A percentile compares a stretch with the other conserved stretches of the same genome.
Conservation (phyloP, 2,113 vertebrate species). For the Geothlypis trichas region DNA sequence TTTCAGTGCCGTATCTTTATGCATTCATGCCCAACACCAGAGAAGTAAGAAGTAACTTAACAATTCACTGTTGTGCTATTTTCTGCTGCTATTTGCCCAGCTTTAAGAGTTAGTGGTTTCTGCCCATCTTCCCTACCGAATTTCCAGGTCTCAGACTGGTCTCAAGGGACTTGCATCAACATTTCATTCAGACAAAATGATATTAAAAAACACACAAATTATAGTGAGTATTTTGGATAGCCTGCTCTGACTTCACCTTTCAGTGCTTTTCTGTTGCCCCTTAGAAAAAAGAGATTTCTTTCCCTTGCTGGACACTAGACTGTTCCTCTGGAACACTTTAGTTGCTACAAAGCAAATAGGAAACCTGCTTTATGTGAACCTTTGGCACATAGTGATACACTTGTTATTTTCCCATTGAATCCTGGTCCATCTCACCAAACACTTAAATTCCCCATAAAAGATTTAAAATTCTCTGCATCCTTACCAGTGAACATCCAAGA, state of each 20-base stretch:
- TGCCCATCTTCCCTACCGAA: not conserved
- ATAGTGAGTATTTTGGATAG: not conserved
- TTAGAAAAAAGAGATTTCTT: not conserved
- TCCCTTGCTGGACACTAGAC: not conserved
- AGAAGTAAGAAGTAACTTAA: not conserved
- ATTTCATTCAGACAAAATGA: not conserved
- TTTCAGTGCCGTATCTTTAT: not conserved
- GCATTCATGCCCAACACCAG: not conserved
- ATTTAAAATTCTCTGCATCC: not conserved
- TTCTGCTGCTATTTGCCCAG: not conserved
- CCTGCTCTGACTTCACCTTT: not conserved
- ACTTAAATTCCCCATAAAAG: not conserved
- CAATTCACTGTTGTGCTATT: not conserved
- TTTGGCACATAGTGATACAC: not conserved
- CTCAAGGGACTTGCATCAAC: not conserved
- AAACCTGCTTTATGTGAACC: not conserved
- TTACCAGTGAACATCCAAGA: not conserved
- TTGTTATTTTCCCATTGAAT: not conserved
- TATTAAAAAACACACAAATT: not conserved
- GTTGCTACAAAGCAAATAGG: not conserved
- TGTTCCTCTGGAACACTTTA: not conserved
- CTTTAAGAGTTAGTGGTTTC: not conserved
- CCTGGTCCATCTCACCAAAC: not conserved
- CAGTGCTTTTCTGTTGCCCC: not conserved
- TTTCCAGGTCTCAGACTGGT: not conserved